These are phyloP conservation scores for Siderastrea radians DNA, from an alignment of 92 coral and sea anemone species.

Conservation along the genomic window DNA sequence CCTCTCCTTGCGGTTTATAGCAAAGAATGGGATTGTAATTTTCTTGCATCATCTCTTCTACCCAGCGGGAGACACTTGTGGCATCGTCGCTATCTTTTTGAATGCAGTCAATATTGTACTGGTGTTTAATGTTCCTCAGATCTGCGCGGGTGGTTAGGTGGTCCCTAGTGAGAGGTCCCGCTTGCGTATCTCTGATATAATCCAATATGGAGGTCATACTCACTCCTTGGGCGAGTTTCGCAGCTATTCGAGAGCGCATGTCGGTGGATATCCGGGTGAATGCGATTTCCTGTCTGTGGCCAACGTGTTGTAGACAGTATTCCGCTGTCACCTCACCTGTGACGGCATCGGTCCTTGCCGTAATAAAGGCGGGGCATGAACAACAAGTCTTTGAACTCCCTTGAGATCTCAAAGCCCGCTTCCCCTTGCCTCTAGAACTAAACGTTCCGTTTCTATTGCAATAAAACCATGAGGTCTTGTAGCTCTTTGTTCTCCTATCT, in stretches of 20 bases:
- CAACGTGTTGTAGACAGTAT: constrained; percentile 49
- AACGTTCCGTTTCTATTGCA: constrained; percentile 38
- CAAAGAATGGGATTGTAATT: constrained; percentile 18
- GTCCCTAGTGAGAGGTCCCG: constrained; percentile 41
- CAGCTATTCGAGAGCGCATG: constrained; percentile 33
- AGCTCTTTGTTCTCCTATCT: constrained; percentile 1
- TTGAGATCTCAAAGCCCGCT: constrained; percentile 46
- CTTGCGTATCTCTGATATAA: constrained; percentile 12
- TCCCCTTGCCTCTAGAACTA: constrained; percentile 25
- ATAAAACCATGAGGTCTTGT: constrained; percentile 27
- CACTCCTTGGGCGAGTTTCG: constrained; percentile 41
- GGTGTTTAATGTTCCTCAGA: constrained; percentile 23
- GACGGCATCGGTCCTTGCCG: constrained; percentile 10
- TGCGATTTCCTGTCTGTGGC: constrained; percentile 46
- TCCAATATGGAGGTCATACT: constrained; percentile 42
- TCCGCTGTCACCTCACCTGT: constrained; percentile 57
- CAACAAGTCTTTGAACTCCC: constrained; percentile 44
- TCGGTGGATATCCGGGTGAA: constrained; percentile 32
- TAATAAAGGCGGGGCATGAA: constrained; percentile 54
- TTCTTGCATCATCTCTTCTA: constrained; percentile 27
- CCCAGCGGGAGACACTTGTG: constrained; percentile 33
- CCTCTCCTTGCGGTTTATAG: constrained; percentile 19
- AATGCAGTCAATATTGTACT: constrained; percentile 22
- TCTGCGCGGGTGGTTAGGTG: constrained; percentile 17
- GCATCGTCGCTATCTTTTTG: constrained; percentile 29